Evolutionary conservation across 2,797 vertebrate genomes (phyloP), one percentile per base, ranked within the genome.

Genomic region (Cygnus olor): DNA sequence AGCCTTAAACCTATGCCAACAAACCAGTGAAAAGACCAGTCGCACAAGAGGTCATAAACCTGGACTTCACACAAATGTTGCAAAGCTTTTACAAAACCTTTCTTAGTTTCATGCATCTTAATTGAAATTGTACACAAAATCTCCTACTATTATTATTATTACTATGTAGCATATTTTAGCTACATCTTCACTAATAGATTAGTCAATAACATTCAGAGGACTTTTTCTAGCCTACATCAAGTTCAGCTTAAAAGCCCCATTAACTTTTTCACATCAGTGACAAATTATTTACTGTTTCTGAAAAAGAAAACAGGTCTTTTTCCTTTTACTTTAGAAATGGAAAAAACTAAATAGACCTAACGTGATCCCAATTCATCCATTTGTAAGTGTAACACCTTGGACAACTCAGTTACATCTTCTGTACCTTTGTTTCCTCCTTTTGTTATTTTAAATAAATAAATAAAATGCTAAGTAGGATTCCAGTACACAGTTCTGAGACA

Each of bases 21-120:
- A 70, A 65, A 10, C 7, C 10, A 88, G 6, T 15, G 49, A 91
- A 76, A 88, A 30, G 1, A 44, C 60, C 19, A 32, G 5, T 28
- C 45, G 24, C 3, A 28, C 0, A 45, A 10, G 4, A 58, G 6
- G 32, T 6, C 15, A 7, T 11, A 85, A 65, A 66, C 10, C 18
- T 3, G 4, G n/a, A 51, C 36, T n/a, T 51, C 27, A 79, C 5
- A 13, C 4, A 71, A 57, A 36, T 0, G 0, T 9, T 7, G 16
- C 30, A 58, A 78, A 73, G 18, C 20, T 92, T 83, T 72, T 28
- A 68, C 8, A 47, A 47, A 47, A 49, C 2, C 12, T 44, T 53
- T 38, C 45, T 42, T 47, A 77, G 30, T 51, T 80, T 58, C 45
- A 40, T 6, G 3, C 7, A 54, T 44, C 28, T 84, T 56, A 30